Evolutionary conservation across 2,797 vertebrate species (phyloP), one percentile per base, ranked within the genome.

Genomic region (Coreius guichenoti): DNA sequence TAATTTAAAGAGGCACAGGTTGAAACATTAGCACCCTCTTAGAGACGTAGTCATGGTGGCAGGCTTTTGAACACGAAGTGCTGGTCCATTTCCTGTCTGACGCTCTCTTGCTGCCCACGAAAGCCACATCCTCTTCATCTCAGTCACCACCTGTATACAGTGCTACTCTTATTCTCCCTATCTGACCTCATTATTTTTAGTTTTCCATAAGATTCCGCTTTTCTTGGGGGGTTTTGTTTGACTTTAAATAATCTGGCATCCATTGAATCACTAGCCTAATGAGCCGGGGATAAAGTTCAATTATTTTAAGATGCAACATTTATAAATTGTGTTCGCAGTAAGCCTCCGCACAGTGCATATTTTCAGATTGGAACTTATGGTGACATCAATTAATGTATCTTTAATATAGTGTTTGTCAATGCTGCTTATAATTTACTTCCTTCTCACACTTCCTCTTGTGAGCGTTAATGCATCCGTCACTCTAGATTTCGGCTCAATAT

Each of bases 41-140:
- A 88, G 75, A 86, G 47, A 23, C 58, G 91, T 92, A 45, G 89
- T 90, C 89, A 92, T 91, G 89, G 88, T 86, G 94, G 92, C 92
- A 91, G 88, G 80, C 88, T 88, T 47, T 63, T 87, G 89, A 90
- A 92, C 90, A 89, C 86, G 89, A 89, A 88, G 91, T 88, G 89
- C 81, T 33, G 90, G 90, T 92, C 92, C 93, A 93, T 91, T 95
- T 95, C 95, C 95, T 95, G 94, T 94, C 93, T 95, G 91, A 90
- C 92, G 92, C 89, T 93, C 72, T 91, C 91, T 91, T 92, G 90
- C 92, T 91, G 90, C 90, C 92, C 92, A 93, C 92, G 93, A 94
- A 90, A 96, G 91, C 95, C 95, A 95, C 95, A 95, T 96, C 95
- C 95, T 94, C 74, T 95, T 73, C 91, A 90, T 92, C 85, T 79